phyloP scores from a whole-genome alignment of 2,113 vertebrate genomes.

The Noctilio leporinus region DNA sequence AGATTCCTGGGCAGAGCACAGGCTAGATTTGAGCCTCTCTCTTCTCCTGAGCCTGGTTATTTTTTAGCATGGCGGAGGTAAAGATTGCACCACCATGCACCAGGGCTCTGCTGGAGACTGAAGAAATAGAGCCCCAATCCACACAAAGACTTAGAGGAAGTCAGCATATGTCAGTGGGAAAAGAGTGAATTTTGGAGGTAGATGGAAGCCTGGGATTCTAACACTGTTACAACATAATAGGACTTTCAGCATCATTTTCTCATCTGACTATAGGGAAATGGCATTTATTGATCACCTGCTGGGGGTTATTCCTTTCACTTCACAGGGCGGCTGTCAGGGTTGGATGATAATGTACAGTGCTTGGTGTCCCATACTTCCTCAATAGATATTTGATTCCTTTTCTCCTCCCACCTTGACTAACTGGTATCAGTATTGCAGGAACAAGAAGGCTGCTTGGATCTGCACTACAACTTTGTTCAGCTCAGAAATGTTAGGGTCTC shows the following conservation, averaged over 20 bases:
- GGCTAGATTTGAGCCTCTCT: not conserved
- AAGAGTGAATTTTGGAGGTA: not conserved
- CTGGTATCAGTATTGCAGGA: not conserved
- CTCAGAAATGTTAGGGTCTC: not conserved
- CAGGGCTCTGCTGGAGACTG: not conserved
- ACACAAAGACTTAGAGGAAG: not conserved
- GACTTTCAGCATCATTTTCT: not conserved
- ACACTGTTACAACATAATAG: not conserved
- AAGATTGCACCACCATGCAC: not conserved
- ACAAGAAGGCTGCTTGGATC: not conserved
- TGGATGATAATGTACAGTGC: not conserved
- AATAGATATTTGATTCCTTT: not conserved
- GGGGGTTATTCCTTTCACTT: not conserved
- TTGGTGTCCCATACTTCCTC: not conserved
- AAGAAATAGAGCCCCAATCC: not conserved
- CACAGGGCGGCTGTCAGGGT: not conserved
- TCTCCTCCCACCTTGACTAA: not conserved
- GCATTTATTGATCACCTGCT: not conserved
- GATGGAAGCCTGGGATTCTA: not conserved
- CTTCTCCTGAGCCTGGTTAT: not conserved
- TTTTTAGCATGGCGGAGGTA: not conserved
- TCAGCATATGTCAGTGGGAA: not conserved
- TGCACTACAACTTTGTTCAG: not conserved
- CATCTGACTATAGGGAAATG: not conserved
- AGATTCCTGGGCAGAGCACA: not conserved